Base-by-base conservation (phyloP, 2,888 invertebrate genomes). In the Bombylius discolor region DNA sequence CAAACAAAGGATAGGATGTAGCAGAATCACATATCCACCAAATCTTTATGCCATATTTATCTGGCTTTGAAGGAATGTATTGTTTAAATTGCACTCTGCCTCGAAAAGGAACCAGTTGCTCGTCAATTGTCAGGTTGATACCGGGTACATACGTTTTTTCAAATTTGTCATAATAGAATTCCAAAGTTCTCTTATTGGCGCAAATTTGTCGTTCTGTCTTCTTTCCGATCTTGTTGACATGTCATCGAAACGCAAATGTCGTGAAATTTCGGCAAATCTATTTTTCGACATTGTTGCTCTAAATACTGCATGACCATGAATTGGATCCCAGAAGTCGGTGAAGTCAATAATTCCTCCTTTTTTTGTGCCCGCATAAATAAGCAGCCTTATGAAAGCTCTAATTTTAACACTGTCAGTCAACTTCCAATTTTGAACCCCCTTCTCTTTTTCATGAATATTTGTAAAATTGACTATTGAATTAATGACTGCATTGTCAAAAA, bases 41-140 rank as follows among this genome's bases (percentile, higher is more conserved):
- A n/a, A 56, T 46, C 47, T 56, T 56, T 39, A 56, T 49, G 23
- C 56, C 49, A 46, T 56, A 56, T 46, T 52, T 56, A 49, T 46
- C 56, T 13, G 56, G 56, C 46, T 56, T 52, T 39, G 45, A 47
- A 23, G 50, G 50, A 4, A 39, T 50, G 14, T 50, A 50, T 42
- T 50, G 50, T 8, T 11, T 36, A 14, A 50, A 50, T 23, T 11
- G 14, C 55, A 53, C 52, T 65, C 53, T 14, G 9, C 53, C 53
- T 53, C 57, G 53, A 46, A 47, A 53, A n/a, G 57, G 51, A 14
- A 50, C 23, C 32, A 57, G 47, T 42, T 57, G 51, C 33, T 53
- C 51, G 53, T 57, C 53, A 45, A 53, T 50, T 36, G 53, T 50
- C 46, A 57, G 49, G 46, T 49, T 36, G 13, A 45, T 9, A 8